phyloP scores from a whole-genome alignment of 2,888 invertebrate genomes.

The Watsonalla binaria region DNA sequence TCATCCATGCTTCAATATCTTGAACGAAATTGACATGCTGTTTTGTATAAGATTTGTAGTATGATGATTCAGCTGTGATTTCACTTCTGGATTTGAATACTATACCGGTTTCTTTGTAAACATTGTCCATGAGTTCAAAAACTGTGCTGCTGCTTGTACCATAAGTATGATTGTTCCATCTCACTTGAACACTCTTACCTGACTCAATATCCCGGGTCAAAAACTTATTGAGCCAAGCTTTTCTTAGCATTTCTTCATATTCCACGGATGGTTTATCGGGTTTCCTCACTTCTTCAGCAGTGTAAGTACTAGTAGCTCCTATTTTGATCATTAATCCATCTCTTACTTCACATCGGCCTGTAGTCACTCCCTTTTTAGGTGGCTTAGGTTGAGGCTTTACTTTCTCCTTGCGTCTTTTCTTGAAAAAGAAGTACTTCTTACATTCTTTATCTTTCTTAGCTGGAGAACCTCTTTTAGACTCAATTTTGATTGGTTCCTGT shows the following conservation, averaged over 20 bases:
- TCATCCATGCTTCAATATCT: slow-evolving; percentile 63
- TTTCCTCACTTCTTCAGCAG: slow-evolving; percentile 11
- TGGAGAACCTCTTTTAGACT: slow-evolving; percentile 8
- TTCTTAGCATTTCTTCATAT: slow-evolving; percentile 33
- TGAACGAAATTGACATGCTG: slow-evolving; percentile 46
- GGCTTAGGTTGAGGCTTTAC: slow-evolving; percentile 26
- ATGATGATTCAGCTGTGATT: slow-evolving; percentile 36
- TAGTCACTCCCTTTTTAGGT: slow-evolving; percentile 45
- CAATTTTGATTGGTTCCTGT: neutral
- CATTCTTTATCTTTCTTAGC: slow-evolving; percentile 31
- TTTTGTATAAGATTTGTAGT: slow-evolving; percentile 27
- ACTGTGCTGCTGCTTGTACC: slow-evolving; percentile 55
- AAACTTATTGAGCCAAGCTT: slow-evolving; percentile 50
- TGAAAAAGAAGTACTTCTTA: slow-evolving; percentile 57
- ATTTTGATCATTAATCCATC: slow-evolving; percentile 50
- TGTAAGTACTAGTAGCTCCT: slow-evolving; percentile 19
- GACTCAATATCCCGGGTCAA: slow-evolving; percentile 43
- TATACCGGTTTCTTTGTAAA: slow-evolving; percentile 45
- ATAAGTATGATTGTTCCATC: slow-evolving; percentile 60
- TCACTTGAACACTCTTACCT: slow-evolving; percentile 45
- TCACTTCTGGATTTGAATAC: slow-evolving; percentile 49
- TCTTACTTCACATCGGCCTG: slow-evolving; percentile 56
- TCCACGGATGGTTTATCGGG: slow-evolving; percentile 18
- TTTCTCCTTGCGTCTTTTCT: slow-evolving; percentile 42
- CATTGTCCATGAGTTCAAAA: slow-evolving; percentile 49